phyloP scores from a whole-genome alignment of 2,888 invertebrate species.

The Drosophila hamatofila region DNA sequence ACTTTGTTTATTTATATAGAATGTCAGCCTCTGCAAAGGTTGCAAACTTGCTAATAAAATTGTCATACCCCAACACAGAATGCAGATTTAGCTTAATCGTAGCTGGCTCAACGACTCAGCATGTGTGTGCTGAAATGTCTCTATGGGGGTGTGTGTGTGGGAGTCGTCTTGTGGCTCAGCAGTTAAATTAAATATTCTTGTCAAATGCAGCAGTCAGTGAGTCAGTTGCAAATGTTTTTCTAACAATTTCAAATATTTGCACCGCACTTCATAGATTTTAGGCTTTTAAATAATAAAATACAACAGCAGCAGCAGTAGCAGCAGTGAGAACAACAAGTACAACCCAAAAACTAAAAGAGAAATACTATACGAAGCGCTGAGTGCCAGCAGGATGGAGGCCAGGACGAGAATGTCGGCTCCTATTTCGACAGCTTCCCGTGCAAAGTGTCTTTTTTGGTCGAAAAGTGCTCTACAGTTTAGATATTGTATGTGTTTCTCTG shows the following conservation, averaged over 20 bases:
- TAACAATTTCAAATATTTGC: constrained; percentile 77
- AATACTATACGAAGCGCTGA: constrained; percentile 36
- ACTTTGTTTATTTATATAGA: too few relatives aligned
- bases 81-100: neutral
- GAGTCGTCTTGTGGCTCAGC: constrained; percentile 22
- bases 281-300: constrained; percentile 79
- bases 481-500: constrained; percentile 30
- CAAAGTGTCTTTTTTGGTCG: constrained; percentile 66
- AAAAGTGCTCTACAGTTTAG: constrained; percentile 67
- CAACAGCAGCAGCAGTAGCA: constrained; percentile 38
- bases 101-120: constrained; percentile 20
- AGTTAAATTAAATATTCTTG: constrained; percentile 76
- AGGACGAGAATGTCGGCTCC: constrained; percentile 34
- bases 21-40: too few relatives aligned
- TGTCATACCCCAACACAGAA: neutral
- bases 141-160: constrained; percentile 6
- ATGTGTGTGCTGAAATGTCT: neutral
- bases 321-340: constrained; percentile 23
- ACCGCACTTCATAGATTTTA: constrained; percentile 79
- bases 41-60: constrained; percentile 5
- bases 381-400: constrained; percentile 32
- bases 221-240: constrained; percentile 69
- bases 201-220: constrained; percentile 72
- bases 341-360: constrained; percentile 36
- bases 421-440: constrained; percentile 53